phyloP scores from a whole-genome alignment of 2,888 invertebrate genomes.

The Abrostola triplasia region DNA sequence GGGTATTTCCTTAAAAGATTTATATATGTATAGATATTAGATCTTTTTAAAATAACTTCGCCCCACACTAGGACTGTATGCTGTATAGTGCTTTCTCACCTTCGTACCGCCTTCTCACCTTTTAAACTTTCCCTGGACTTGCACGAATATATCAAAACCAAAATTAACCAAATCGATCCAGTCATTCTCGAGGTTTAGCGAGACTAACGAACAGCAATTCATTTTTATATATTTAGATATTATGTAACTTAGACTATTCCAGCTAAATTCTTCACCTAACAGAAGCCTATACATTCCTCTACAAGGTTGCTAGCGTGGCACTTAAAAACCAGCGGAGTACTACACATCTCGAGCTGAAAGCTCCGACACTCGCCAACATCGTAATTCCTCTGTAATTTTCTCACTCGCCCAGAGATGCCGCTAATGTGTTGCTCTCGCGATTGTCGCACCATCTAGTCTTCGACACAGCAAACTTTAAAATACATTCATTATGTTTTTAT shows the following conservation, averaged over 20 bases:
- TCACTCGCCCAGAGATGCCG: slow-evolving; percentile 84
- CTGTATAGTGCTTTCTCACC: no score
- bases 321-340: slow-evolving; percentile 46
- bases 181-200: no score
- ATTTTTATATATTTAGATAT: no score
- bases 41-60: no score
- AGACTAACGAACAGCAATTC: no score
- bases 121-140: no score
- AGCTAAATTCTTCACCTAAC: neutral
- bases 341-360: slow-evolving; percentile 60
- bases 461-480: slow-evolving; percentile 62
- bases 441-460: slow-evolving; percentile 80
- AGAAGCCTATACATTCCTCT: slow-evolving; percentile 2
- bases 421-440: slow-evolving; percentile 85
- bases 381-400: slow-evolving; percentile 84
- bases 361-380: slow-evolving; percentile 71
- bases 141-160: no score
- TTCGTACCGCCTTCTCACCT: no score
- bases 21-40: no score
- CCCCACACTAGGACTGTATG: no score
- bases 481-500: slow-evolving; percentile 48
- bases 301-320: slow-evolving; percentile 16
- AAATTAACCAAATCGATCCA: no score
- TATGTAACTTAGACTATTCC: neutral
- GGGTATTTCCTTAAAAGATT: no score